Base-by-base conservation (phyloP, 2,888 invertebrate species). In the Hyles lineata region DNA sequence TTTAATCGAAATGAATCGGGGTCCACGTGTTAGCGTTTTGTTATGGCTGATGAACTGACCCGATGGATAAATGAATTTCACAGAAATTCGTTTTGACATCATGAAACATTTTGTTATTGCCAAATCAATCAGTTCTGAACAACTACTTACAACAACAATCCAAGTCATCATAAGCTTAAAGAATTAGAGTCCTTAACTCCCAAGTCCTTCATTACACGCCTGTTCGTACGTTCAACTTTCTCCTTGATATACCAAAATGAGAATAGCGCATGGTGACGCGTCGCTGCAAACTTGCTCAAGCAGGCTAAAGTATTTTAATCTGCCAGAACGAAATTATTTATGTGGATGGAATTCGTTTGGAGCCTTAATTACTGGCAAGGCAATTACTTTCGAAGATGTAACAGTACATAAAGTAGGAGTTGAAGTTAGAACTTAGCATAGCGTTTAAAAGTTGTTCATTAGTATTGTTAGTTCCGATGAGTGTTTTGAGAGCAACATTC, bases 291-390 rank as follows among this genome's bases (percentile, higher is more conserved):
- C 71, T 73, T 74, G 70, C 50, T 69, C 70, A 25, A 70, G 59
- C 62, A 74, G 67, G 72, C n/a, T 74, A 72, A 74, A 74, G 74
- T 72, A 74, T 72, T 74, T 74, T 74, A 74, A 72, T 74, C 43
- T 71, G 29, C 55, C 70, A 62, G 50, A 11, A 35, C 50, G 55
- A 61, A 70, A 73, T 62, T 73, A 70, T 62, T 73, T 70, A 70
- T 62, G 62, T 70, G 70, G 62, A 50, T 23, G 35, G 35, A 63
- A 67, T 67, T 43, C 35, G 19, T 25, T 58, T 55, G 58, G 19
- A 25, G 23, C 32, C 23, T 67, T 35, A 58, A 55, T 43, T 21
- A 2, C 17, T 72, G 15, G 17, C 17, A 29, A 17, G 52, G 4
- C 43, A 21, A 25, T 21, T 50, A 21, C 11, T 35, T 35, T 9